Conservation (phyloP, 2,888 invertebrate genomes). For the Drymonia ruficornis region DNA sequence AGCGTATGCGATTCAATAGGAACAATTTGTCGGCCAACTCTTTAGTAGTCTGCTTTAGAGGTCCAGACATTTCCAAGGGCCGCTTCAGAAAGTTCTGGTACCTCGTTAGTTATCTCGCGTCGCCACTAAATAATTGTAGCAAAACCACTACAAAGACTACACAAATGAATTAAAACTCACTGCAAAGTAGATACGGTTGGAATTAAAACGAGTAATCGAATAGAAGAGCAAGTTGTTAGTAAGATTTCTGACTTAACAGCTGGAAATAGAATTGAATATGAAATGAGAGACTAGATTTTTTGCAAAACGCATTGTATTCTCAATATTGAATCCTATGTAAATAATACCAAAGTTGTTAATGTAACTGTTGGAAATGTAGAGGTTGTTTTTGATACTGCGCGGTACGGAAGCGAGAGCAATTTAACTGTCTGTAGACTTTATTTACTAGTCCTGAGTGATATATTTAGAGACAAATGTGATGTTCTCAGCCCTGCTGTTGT, state of each 20-base stretch:
- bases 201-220: constrained; percentile 21
- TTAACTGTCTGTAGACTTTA: constrained; percentile 68
- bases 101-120: constrained; percentile 78
- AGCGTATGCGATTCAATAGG: constrained; percentile 65
- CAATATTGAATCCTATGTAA: constrained; percentile 38
- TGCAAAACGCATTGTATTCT: constrained; percentile 18
- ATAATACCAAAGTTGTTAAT: constrained; percentile 38
- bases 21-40: constrained; percentile 78
- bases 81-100: constrained; percentile 68
- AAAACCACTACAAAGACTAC: constrained; percentile 41
- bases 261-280: constrained; percentile 60
- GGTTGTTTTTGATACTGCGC: constrained; percentile 53
- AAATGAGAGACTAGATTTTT: constrained; percentile 42
- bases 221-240: constrained; percentile 32
- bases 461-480: constrained; percentile 70
- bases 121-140: constrained; percentile 79
- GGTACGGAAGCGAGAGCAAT: constrained; percentile 68
- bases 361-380: constrained; percentile 18
- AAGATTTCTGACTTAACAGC: constrained; percentile 56
- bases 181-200: constrained; percentile 30
- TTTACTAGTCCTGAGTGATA: constrained; percentile 69
- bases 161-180: constrained; percentile 31
- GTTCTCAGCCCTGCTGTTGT: constrained; percentile 49
- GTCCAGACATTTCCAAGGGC: constrained; percentile 75
- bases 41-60: constrained; percentile 63